These are phyloP conservation scores for Cotesia congregata DNA, from an alignment of 2,888 invertebrate genomes.

Conservation along the genomic window DNA sequence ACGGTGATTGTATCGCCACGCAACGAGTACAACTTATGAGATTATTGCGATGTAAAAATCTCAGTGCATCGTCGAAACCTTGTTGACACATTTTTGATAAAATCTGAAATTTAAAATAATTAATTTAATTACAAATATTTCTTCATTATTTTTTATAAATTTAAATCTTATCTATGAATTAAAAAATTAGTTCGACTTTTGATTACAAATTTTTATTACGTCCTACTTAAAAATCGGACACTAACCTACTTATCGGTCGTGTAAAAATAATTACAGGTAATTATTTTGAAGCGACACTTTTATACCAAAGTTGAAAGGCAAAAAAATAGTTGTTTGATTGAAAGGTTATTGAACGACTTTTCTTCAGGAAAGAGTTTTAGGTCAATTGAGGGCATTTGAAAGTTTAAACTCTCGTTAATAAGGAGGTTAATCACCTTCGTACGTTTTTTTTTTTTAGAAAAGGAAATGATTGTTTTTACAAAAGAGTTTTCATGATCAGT, in stretches of 20 bases:
- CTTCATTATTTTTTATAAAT: too few species aligned
- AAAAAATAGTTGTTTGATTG: too few species aligned
- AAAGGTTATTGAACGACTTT: not conserved
- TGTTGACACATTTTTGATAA: slow-evolving; percentile 96
- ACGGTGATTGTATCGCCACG: slow-evolving; percentile 88
- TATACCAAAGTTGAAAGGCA: too few species aligned
- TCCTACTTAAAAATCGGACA: not conserved
- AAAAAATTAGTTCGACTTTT: not conserved
- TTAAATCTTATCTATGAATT: not conserved
- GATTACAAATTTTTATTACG: slow-evolving; percentile 9
- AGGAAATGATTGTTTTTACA: not conserved
- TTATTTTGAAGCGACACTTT: not conserved
- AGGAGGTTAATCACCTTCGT: not conserved
- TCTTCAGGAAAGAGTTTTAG: not conserved
- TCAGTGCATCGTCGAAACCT: slow-evolving; percentile 93
- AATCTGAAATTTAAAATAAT: slow-evolving; percentile 59
- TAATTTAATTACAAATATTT: not conserved
- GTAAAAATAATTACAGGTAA: not conserved
- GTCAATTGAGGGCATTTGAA: not conserved
- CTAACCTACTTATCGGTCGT: not conserved
- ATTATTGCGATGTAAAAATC: slow-evolving; percentile 89
- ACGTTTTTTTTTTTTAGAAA: not conserved
- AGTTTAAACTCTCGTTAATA: slow-evolving; percentile 1
- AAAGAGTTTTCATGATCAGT: too few species aligned
- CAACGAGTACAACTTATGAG: slow-evolving; percentile 94